Conservation (phyloP, 1,140 invertebrate species). For the Acyrthosiphon pisum region DNA sequence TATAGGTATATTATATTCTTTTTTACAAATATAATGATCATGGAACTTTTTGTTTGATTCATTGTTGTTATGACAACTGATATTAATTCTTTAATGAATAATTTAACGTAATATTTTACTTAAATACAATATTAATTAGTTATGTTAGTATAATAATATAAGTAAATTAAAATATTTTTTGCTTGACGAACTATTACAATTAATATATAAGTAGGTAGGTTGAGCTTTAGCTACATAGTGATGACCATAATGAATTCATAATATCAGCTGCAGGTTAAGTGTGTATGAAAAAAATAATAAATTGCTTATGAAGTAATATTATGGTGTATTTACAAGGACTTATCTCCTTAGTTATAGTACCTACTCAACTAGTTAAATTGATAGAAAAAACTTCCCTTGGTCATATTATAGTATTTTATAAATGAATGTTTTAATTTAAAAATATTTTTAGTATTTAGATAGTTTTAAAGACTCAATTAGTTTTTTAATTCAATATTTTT, state of each 20-base stretch:
- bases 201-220: background rate
- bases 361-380: too few relatives aligned
- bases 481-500: background rate
- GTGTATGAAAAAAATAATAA: background rate
- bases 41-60: constrained; percentile 10
- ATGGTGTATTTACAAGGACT: too few relatives aligned
- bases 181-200: background rate
- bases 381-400: too few relatives aligned
- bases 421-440: too few relatives aligned
- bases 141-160: background rate
- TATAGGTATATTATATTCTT: background rate
- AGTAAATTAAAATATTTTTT: background rate
- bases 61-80: background rate
- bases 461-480: too few relatives aligned
- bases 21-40: background rate
- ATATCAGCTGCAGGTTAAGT: background rate
- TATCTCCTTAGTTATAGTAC: too few relatives aligned
- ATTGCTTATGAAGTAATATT: background rate
- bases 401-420: background rate
- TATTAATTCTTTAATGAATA: background rate
- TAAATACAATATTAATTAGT: background rate
- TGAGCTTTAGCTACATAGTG: background rate
- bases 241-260: background rate
- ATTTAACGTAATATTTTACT: background rate
- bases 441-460: too few relatives aligned